These are phyloP conservation scores for Bembecia ichneumoniformis DNA, from an alignment of 2,888 invertebrate genomes.

Conservation along the genomic window DNA sequence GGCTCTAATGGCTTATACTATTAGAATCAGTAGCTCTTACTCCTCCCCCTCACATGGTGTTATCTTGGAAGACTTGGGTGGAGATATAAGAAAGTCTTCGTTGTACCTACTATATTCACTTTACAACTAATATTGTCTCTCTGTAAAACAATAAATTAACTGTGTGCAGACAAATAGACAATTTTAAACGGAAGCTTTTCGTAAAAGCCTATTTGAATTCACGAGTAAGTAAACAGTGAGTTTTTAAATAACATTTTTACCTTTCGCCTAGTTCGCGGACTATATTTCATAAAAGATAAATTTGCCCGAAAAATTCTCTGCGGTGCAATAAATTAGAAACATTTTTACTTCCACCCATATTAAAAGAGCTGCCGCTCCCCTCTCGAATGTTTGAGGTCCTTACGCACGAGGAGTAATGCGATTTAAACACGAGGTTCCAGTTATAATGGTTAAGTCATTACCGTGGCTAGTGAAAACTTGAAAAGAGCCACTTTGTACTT, in stretches of 20 bases:
- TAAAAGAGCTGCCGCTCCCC: conserved; percentile 11
- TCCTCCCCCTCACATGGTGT: no score
- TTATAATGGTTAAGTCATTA: conserved; percentile 16
- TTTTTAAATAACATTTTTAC: conserved; percentile 19
- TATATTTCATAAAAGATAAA: conserved; percentile 25
- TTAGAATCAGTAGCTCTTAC: no score
- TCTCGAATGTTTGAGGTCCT: conserved; percentile 2
- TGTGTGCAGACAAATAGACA: no score
- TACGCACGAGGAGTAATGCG: conserved; percentile 6
- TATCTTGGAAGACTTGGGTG: no score
- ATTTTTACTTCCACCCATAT: conserved; percentile 22
- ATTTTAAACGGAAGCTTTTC: no score
- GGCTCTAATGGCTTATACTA: no score
- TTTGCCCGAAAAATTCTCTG: conserved; percentile 31
- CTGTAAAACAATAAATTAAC: no score
- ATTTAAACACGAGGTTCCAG: conserved; percentile 16
- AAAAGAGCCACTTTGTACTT: conserved; percentile 34
- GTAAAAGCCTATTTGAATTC: conserved; percentile 4
- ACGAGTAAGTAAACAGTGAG: conserved; percentile 11
- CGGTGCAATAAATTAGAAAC: conserved; percentile 36
- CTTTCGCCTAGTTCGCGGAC: conserved; percentile 20
- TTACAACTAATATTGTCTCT: no score
- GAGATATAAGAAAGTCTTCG: no score
- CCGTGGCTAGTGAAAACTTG: conserved; percentile 25
- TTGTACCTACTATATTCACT: no score